Base-by-base conservation (phyloP, 2,888 invertebrate genomes). In the Agrochola circellaris region DNA sequence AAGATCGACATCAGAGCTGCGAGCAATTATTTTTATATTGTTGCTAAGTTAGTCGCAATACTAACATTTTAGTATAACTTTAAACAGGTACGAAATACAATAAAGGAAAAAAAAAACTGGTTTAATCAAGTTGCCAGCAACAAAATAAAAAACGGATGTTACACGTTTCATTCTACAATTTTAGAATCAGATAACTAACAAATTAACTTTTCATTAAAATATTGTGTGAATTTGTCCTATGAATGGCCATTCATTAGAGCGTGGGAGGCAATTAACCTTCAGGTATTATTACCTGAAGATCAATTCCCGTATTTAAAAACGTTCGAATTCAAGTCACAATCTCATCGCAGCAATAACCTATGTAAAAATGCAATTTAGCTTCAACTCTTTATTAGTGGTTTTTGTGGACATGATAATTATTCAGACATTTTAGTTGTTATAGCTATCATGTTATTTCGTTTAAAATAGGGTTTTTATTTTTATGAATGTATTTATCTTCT, bases 21-120 rank as follows among this genome's bases (percentile, higher is more conserved):
- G 23, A 20, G 17, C 61, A 69, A 70, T 73, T 58, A 13, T 60
- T 60, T 77, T 67, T 75, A 34, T 72, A 70, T 51, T 48, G 42
- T 26, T 20, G 23, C 13, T n/a, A 17, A 54, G 9, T 64, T 51
- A 9, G 13, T 26, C 7, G 2, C 23, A 48, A 30, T 51, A 23
- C 23, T 30, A 51, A 23, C 48, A 30, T 48, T 66, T 6, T 38
- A 42, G n/a, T 26, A 58, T 58, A 58, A 58, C 30, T 20, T 26
- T n/a, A 51, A 74, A 20, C 15, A 8, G 2, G 9, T 20, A 20
- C 23, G 3, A 48, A 48, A 23, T 7, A n/a, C 42, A 26, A 23
- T 30, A 7, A 20, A 30, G 42, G 48, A 26, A n/a, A 30, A n/a
- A 51, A 51, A 60, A 9, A 62, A 73, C 42, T 64, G 26, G 30